phyloP scores from a whole-genome alignment of 2,888 invertebrate genomes.

The Amphipoea lucens region DNA sequence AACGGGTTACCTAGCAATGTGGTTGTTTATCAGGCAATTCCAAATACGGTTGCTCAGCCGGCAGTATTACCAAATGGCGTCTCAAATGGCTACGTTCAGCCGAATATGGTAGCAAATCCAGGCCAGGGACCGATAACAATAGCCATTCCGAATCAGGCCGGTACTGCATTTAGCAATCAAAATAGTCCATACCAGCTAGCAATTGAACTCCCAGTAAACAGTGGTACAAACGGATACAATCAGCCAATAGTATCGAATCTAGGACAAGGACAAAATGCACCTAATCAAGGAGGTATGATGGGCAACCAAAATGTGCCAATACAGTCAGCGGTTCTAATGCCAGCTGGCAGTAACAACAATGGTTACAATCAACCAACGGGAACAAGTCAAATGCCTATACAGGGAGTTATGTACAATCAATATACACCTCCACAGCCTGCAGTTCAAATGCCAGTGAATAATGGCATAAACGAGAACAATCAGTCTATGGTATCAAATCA shows the following conservation, averaged over 20 bases:
- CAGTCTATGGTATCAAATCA: conserved; percentile 31
- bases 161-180: conserved; percentile 8
- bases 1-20: conserved; percentile 45
- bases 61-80: background rate
- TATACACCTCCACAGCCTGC: conserved; percentile 16
- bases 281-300: conserved; percentile 7
- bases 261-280: conserved; percentile 20
- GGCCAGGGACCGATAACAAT: conserved; percentile 20
- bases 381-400: conserved; percentile 2
- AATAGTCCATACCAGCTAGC: conserved; percentile 26
- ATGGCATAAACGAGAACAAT: conserved; percentile 20
- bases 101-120: conserved; percentile 3
- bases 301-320: conserved; percentile 24
- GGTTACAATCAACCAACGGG: conserved; percentile 30
- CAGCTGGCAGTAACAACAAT: background rate
- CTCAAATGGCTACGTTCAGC: conserved; percentile 29
- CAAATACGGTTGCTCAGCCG: conserved; percentile 23
- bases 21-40: conserved; percentile 25
- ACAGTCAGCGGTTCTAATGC: background rate
- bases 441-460: conserved; percentile 4
- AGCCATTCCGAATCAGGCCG: conserved; percentile 29
- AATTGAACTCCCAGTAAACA: conserved; percentile 10
- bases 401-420: conserved; percentile 6
- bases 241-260: conserved; percentile 18
- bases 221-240: conserved; percentile 27